Conservation (phyloP, 2,797 vertebrate genomes). For the Diglossa cyanea region DNA sequence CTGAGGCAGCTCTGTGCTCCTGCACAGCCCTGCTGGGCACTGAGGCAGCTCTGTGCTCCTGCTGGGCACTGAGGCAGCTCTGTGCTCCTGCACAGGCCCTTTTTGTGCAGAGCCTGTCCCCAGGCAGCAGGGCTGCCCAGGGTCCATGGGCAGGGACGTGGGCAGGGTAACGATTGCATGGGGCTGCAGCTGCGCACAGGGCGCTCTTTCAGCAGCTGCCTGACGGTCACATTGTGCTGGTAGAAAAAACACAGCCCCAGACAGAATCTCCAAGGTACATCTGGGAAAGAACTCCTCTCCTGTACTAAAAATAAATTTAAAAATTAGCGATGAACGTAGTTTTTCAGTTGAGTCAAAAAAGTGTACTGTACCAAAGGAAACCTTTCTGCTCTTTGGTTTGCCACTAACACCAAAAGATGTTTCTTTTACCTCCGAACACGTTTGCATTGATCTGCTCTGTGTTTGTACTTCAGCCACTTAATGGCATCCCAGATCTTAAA, state of each 20-base stretch:
- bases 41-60: background rate
- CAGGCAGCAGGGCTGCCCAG: background rate
- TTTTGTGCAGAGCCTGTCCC: constrained; percentile 12
- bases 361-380: background rate
- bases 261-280: background rate
- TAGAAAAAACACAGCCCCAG: background rate
- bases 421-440: background rate
- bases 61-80: constrained; percentile 10
- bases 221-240: background rate
- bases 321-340: background rate
- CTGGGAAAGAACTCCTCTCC: background rate
- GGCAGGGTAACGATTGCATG: background rate
- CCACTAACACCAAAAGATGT: background rate
- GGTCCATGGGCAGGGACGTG: background rate
- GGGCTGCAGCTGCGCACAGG: background rate
- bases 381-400: background rate
- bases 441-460: background rate
- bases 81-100: constrained; percentile 47
- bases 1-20: too few relatives aligned
- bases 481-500: background rate
- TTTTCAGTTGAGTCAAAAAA: background rate
- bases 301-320: background rate
- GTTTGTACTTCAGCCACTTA: background rate
- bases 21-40: too few relatives aligned
- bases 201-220: background rate